These are phyloP conservation scores for Hyles vespertilio DNA, from an alignment of 1,140 invertebrate genomes.

Conservation along the genomic window DNA sequence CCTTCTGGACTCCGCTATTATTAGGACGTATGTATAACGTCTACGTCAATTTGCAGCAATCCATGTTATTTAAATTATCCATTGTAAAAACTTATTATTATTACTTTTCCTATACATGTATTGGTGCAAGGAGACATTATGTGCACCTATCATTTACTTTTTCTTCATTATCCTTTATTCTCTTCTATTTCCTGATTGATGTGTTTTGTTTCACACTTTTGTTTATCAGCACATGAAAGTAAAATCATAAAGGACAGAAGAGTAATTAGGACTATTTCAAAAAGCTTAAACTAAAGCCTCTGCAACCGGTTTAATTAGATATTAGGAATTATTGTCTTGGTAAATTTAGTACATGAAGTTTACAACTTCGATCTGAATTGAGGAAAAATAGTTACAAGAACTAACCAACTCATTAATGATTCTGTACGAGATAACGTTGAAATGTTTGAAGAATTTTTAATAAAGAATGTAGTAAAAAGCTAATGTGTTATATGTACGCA, in stretches of 20 bases:
- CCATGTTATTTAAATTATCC: constrained; percentile 26
- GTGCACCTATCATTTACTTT: constrained; percentile 49
- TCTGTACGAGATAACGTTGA: neutral
- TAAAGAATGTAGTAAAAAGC: neutral
- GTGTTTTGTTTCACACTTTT: constrained; percentile 50
- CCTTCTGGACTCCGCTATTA: constrained; percentile 24
- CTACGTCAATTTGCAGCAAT: constrained; percentile 42
- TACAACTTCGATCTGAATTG: constrained; percentile 57
- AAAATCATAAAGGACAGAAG: constrained; percentile 29
- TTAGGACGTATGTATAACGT: constrained; percentile 5
- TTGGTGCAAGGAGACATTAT: constrained; percentile 49
- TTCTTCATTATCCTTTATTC: constrained; percentile 32
- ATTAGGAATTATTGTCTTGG: constrained; percentile 19
- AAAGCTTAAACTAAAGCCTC: constrained; percentile 52
- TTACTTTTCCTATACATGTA: constrained; percentile 25
- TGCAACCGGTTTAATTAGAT: constrained; percentile 44
- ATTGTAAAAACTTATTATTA: constrained; percentile 2
- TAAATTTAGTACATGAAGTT: constrained; percentile 1
- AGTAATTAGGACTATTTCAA: constrained; percentile 23
- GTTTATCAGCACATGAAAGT: constrained; percentile 75
- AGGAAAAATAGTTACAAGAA: constrained; percentile 39
- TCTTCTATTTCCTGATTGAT: constrained; percentile 37
- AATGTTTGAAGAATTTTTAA: neutral
- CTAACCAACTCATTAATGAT: neutral
- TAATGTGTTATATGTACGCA: constrained; percentile 65